These are phyloP conservation scores for Mormyrus iriodes DNA, from an alignment of 2,113 vertebrate species.

Conservation along the genomic window DNA sequence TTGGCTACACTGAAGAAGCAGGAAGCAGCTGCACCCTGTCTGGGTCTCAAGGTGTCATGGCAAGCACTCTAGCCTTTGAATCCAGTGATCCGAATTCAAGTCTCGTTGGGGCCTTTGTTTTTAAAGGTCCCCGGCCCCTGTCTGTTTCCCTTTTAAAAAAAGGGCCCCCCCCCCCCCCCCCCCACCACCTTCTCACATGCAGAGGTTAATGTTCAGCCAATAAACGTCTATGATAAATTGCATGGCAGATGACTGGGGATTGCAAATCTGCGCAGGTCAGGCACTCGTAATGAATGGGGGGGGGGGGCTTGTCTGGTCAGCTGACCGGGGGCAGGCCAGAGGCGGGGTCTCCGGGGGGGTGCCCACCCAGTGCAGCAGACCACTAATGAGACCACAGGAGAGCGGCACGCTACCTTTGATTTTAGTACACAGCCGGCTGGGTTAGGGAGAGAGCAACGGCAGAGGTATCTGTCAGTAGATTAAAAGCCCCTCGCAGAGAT, in stretches of 20 bases:
- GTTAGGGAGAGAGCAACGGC: constrained; percentile 23
- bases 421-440: constrained; percentile 38
- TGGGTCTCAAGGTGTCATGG: neutral
- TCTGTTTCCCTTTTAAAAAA: no score
- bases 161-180: neutral
- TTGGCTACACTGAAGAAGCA: neutral
- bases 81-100: neutral
- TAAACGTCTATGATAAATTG: constrained; percentile 61
- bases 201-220: constrained; percentile 41
- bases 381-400: constrained; percentile 67
- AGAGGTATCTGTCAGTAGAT: constrained; percentile 58
- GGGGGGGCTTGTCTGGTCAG: constrained; percentile 46
- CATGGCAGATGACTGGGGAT: constrained; percentile 38
- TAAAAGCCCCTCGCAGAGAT: constrained; percentile 34
- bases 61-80: neutral
- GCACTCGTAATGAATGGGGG: constrained; percentile 48
- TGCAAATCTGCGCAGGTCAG: constrained; percentile 42
- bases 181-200: neutral
- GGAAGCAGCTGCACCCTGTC: neutral
- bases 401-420: constrained; percentile 57
- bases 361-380: constrained; percentile 45
- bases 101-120: neutral
- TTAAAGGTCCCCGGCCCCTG: no score
- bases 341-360: constrained; percentile 32
- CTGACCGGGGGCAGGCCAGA: constrained; percentile 12